Conservation (phyloP, 2,888 invertebrate species). For the Leptinotarsa juncta region DNA sequence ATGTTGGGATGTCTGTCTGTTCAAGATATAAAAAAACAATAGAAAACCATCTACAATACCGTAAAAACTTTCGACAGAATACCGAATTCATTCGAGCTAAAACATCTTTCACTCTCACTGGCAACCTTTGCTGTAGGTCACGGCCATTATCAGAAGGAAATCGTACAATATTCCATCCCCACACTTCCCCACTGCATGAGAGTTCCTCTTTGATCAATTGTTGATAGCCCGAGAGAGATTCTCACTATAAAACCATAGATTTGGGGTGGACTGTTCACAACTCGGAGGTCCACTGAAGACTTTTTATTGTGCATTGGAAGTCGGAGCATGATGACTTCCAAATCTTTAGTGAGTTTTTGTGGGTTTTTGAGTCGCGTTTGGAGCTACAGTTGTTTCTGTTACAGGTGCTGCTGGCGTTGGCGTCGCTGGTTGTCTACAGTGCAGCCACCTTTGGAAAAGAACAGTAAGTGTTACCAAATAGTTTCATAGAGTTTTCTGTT, state of each 20-base stretch:
- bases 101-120: conserved; percentile 29
- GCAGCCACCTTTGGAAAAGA: conserved; percentile 33
- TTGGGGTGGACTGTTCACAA: conserved; percentile 30
- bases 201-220: conserved; percentile 10
- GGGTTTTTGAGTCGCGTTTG: not conserved
- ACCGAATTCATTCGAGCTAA: not conserved
- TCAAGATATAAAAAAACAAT: too few relatives aligned
- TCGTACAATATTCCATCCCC: conserved; percentile 12
- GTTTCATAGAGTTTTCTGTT: not conserved
- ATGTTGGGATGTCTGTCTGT: too few relatives aligned
- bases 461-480: conserved; percentile 30
- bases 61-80: not conserved
- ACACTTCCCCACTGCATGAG: conserved; percentile 15
- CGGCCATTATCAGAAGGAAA: conserved; percentile 26
- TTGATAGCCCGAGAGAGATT: conserved; percentile 19
- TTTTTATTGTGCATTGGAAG: conserved; percentile 11
- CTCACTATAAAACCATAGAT: conserved; percentile 31
- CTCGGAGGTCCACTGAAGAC: conserved; percentile 13
- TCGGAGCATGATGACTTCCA: conserved; percentile 28
- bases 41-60: too few relatives aligned
- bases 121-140: conserved; percentile 24
- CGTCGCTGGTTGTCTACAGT: conserved; percentile 18
- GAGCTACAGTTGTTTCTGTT: conserved; percentile 11
- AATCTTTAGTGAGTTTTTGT: conserved; percentile 28
- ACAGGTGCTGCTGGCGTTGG: conserved; percentile 27